Conservation (phyloP, 2,113 vertebrate species). For the Phaethon lepturus region DNA sequence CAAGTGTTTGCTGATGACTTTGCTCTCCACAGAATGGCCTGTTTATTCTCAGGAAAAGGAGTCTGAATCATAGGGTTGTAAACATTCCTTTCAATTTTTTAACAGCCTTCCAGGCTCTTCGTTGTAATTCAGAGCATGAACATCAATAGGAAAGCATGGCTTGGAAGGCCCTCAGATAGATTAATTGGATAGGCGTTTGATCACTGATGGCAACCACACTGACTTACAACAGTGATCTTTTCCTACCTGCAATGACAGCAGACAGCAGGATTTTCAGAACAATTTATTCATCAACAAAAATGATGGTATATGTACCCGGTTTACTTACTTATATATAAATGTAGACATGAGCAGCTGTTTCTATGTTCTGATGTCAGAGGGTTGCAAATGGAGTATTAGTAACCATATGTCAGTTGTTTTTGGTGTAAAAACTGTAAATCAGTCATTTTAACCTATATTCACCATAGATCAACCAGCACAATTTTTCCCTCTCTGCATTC, state of each 20-base stretch:
- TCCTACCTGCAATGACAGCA: neutral
- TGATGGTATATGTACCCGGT: rapidly evolving
- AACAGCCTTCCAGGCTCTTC: neutral
- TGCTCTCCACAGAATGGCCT: slow-evolving; percentile 7
- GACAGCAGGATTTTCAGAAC: neutral
- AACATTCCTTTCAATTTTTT: slow-evolving; percentile 20
- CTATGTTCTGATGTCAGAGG: neutral
- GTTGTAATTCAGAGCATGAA: neutral
- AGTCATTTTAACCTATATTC: neutral
- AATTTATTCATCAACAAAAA: neutral
- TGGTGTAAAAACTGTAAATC: neutral
- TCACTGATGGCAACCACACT: neutral
- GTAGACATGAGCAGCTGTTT: neutral
- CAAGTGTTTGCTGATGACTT: slow-evolving; percentile 41
- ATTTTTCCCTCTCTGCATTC: neutral
- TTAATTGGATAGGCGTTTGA: neutral
- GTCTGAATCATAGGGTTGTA: slow-evolving; percentile 17
- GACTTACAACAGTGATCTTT: neutral
- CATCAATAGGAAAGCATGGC: neutral
- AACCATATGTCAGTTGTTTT: neutral
- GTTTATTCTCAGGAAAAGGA: slow-evolving; percentile 41
- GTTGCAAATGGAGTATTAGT: neutral
- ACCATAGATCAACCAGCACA: neutral
- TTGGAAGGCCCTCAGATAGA: neutral
- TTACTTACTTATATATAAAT: neutral